These are phyloP conservation scores for Drosophila mulleri DNA, from an alignment of 2,888 invertebrate genomes.

Conservation along the genomic window DNA sequence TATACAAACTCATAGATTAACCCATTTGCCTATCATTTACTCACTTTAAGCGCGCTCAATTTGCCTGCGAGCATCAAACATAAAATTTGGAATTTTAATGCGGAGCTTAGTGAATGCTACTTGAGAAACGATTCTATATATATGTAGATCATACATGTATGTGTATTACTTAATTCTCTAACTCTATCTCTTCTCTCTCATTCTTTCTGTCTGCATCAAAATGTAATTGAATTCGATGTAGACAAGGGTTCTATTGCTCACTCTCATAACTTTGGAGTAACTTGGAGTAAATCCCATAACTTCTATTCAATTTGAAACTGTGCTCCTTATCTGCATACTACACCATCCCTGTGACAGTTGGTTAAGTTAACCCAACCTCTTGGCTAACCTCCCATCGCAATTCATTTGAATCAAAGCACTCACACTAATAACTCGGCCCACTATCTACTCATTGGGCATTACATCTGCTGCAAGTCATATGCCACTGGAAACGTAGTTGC, in stretches of 20 bases:
- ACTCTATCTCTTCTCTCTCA: not conserved
- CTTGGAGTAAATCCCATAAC: too few species aligned
- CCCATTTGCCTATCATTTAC: conserved; percentile 46
- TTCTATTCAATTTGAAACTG: too few species aligned
- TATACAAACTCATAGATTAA: conserved; percentile 14
- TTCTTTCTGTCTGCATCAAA: not conserved
- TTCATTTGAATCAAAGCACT: not conserved
- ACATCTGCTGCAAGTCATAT: not conserved
- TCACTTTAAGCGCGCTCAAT: conserved; percentile 45
- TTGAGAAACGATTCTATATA: not conserved
- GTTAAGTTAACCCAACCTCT: not conserved
- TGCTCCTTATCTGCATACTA: not conserved
- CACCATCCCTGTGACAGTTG: not conserved
- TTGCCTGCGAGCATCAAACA: conserved; percentile 33
- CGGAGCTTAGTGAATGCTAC: not conserved
- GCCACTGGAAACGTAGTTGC: conserved; percentile 9
- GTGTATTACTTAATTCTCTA: not conserved
- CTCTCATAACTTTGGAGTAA: conserved; percentile 8
- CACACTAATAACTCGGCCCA: not conserved
- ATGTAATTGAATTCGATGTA: not conserved
- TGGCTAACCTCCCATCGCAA: not conserved
- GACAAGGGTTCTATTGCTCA: not conserved
- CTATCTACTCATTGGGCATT: not conserved
- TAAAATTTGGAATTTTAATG: conserved; percentile 34
- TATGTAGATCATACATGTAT: not conserved